Percentiles rank a stretch among this genome's conserved stretches.
phyloP scores from a whole-genome alignment of 1,140 invertebrate species.

The Helicoverpa zea region DNA sequence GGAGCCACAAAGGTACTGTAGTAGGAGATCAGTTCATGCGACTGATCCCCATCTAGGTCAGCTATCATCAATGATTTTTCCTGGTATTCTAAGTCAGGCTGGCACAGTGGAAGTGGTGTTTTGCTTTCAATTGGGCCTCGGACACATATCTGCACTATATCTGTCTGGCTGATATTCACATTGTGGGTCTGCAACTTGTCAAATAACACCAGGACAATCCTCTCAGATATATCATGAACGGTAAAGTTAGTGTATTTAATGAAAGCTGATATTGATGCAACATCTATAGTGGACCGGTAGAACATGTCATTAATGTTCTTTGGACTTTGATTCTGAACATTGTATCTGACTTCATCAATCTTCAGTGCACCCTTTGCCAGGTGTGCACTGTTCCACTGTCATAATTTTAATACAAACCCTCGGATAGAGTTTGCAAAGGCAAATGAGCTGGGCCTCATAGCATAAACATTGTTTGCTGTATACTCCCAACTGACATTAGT shows the following conservation, averaged over 20 bases:
- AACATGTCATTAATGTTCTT: slow-evolving; percentile 81
- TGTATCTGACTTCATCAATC: slow-evolving; percentile 81
- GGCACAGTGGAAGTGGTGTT: slow-evolving; percentile 88
- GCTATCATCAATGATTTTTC: slow-evolving; percentile 90
- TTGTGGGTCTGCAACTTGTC: slow-evolving; percentile 90
- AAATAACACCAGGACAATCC: slow-evolving; percentile 92
- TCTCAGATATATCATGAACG: slow-evolving; percentile 89
- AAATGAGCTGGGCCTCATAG: slow-evolving; percentile 90
- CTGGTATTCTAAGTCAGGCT: slow-evolving; percentile 91
- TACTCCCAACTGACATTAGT: slow-evolving; percentile 87
- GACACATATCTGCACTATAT: slow-evolving; percentile 91
- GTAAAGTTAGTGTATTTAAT: slow-evolving; percentile 83
- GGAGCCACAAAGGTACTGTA: slow-evolving; percentile 88
- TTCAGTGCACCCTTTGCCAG: slow-evolving; percentile 81
- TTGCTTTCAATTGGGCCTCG: slow-evolving; percentile 72
- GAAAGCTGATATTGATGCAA: slow-evolving; percentile 78
- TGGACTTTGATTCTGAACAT: slow-evolving; percentile 78
- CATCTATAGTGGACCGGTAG: slow-evolving; percentile 74
- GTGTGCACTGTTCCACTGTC: slow-evolving; percentile 90
- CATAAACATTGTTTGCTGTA: slow-evolving; percentile 88
- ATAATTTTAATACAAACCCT: slow-evolving; percentile 93
- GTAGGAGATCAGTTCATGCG: slow-evolving; percentile 92
- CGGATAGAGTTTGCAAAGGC: slow-evolving; percentile 88
- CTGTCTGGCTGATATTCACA: slow-evolving; percentile 91
- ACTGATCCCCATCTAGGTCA: slow-evolving; percentile 91